phyloP scores from a whole-genome alignment of 2,113 vertebrate species.

The Tautogolabrus adspersus region DNA sequence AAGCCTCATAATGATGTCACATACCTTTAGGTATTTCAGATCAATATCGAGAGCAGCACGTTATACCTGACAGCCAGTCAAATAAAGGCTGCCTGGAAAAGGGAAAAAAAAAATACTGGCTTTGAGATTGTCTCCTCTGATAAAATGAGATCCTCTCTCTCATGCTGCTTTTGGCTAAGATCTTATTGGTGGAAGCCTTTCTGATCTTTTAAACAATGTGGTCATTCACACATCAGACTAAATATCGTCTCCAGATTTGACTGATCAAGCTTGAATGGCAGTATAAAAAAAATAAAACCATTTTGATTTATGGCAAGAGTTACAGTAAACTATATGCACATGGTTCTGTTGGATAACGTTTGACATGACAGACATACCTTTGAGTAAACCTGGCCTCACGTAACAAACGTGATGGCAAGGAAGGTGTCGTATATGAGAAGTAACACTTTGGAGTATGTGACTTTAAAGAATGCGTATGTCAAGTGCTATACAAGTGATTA shows the following conservation, averaged over 20 bases:
- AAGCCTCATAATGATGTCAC: conserved; percentile 86
- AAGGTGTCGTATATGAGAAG: conserved; percentile 29
- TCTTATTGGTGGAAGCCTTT: conserved; percentile 49
- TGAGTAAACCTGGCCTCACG: conserved; percentile 62
- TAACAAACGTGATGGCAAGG: conserved; percentile 35
- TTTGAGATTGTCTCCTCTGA: conserved; percentile 76
- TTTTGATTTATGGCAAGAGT: not conserved
- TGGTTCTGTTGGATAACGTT: conserved; percentile 31
- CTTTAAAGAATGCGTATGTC: conserved; percentile 63
- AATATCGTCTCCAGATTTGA: not conserved
- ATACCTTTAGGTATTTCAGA: conserved; percentile 84
- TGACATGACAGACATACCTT: conserved; percentile 55
- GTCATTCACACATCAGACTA: conserved; percentile 20
- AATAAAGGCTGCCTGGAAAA: conserved; percentile 78
- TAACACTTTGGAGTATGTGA: conserved; percentile 35
- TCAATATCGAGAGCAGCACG: conserved; percentile 79
- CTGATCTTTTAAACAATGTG: conserved; percentile 35
- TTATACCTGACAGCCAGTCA: conserved; percentile 79
- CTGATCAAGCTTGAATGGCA: conserved; percentile 8
- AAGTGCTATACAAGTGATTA: conserved; percentile 70
- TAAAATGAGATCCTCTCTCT: conserved; percentile 73
- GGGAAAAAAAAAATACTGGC: conserved; percentile 44
- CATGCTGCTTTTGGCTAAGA: conserved; percentile 66
- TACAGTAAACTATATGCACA: conserved; percentile 10
- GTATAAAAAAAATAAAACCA: not conserved